phyloP scores from a whole-genome alignment of 2,113 vertebrate species.

The Ahaetulla prasina region DNA sequence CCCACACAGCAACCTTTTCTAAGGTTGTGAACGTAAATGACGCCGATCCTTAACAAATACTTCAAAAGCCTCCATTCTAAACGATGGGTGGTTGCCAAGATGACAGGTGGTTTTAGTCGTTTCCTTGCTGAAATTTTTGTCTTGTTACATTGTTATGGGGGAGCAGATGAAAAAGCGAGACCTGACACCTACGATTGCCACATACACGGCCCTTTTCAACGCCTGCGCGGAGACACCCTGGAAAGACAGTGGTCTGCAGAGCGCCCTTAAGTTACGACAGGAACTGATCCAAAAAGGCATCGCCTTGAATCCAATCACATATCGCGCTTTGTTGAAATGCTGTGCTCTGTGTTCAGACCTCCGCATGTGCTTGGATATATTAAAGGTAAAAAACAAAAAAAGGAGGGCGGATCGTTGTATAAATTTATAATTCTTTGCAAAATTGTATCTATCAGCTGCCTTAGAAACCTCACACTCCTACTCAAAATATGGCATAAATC shows the following conservation, averaged over 20 bases:
- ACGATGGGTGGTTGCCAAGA: too few species aligned
- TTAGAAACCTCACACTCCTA: background rate
- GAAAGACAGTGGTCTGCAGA: constrained; percentile 80
- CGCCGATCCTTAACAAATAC: background rate
- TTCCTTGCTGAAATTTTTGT: background rate
- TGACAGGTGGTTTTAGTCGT: background rate
- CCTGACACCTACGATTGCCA: constrained; percentile 76
- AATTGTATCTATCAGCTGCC: background rate
- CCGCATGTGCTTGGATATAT: constrained; percentile 76
- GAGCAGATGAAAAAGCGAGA: constrained; percentile 91
- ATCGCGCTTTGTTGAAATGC: constrained; percentile 86
- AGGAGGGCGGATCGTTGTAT: rapidly evolving
- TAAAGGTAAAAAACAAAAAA: constrained; percentile 74
- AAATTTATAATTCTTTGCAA: background rate
- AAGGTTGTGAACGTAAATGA: background rate
- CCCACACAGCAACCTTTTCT: background rate
- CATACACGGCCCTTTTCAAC: constrained; percentile 93
- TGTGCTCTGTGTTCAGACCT: constrained; percentile 81
- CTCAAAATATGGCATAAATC: background rate
- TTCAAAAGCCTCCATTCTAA: background rate
- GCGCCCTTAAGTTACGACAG: constrained; percentile 78
- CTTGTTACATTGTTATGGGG: background rate
- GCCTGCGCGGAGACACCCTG: constrained; percentile 85
- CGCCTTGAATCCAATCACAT: constrained; percentile 78
- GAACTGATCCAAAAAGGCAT: constrained; percentile 77